phyloP scores from a whole-genome alignment of 2,888 invertebrate species.

The Drosophila macrospina region DNA sequence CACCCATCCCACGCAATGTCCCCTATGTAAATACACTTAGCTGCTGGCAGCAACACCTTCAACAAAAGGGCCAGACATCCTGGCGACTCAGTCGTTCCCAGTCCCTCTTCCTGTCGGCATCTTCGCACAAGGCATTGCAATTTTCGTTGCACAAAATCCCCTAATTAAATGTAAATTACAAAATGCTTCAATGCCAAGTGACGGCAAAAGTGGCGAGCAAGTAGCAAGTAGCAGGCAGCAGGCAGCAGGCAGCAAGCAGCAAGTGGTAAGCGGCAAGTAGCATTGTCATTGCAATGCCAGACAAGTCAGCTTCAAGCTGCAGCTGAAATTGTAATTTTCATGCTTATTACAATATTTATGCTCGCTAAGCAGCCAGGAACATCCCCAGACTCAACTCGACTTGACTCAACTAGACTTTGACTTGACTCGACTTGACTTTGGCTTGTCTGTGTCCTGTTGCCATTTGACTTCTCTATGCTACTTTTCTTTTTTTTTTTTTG shows the following conservation, averaged over 20 bases:
- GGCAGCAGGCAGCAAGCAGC: slow-evolving; percentile 18
- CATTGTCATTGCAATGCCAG: slow-evolving; percentile 56
- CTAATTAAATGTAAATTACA: slow-evolving; percentile 81
- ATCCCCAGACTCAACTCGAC: slow-evolving; percentile 24
- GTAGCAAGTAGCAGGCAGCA: slow-evolving; percentile 52
- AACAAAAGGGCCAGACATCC: slow-evolving; percentile 41
- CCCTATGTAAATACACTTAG: slow-evolving; percentile 60
- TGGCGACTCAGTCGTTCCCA: slow-evolving; percentile 19
- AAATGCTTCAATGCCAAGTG: slow-evolving; percentile 69
- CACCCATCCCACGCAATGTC: background rate
- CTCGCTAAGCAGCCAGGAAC: slow-evolving; percentile 61
- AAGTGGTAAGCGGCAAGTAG: slow-evolving; percentile 45
- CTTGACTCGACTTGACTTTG: slow-evolving; percentile 37
- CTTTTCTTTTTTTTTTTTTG: slow-evolving; percentile 11
- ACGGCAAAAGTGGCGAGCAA: slow-evolving; percentile 30
- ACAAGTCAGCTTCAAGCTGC: slow-evolving; percentile 49
- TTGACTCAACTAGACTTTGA: slow-evolving; percentile 2
- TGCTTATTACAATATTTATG: slow-evolving; percentile 81
- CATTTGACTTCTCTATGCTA: slow-evolving; percentile 42
- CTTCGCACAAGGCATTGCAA: slow-evolving; percentile 45
- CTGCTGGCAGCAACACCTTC: slow-evolving; percentile 47
- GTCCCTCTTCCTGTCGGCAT: slow-evolving; percentile 9
- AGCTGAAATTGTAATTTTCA: slow-evolving; percentile 77
- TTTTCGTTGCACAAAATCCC: slow-evolving; percentile 67
- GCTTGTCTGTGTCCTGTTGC: slow-evolving; percentile 31